Evolutionary conservation across 92 coral and sea anemone genomes (phyloP).

Genomic region (Parazoanthus swiftii): DNA sequence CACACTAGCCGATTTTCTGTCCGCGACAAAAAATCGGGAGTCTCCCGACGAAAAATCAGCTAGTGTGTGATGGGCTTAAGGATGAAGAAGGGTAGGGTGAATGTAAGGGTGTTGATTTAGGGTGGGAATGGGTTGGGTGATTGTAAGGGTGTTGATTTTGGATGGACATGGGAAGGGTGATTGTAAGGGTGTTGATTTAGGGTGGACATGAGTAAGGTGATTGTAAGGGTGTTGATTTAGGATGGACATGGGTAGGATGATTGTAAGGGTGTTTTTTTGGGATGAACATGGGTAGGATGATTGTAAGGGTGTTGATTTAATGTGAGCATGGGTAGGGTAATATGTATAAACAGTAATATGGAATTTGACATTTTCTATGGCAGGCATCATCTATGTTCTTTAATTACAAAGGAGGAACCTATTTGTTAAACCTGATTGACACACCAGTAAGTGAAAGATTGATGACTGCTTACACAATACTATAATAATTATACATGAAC

Average conservation of each 20-base stretch:
- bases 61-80: too few species aligned
- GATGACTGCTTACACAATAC: not conserved
- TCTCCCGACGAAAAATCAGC: too few species aligned
- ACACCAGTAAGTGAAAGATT: slow-evolving; percentile 81
- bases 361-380: not conserved
- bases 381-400: slow-evolving; percentile 92
- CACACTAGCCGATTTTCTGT: too few species aligned
- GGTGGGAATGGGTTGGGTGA: not conserved
- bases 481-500: too few species aligned
- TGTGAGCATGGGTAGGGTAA: not conserved
- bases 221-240: not conserved
- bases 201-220: not conserved
- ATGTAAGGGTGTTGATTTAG: not conserved
- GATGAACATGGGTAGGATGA: not conserved
- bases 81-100: not conserved
- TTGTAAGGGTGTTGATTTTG: not conserved
- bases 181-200: not conserved
- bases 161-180: not conserved
- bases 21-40: too few species aligned
- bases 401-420: slow-evolving; percentile 66
- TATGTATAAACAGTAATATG: not conserved
- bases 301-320: not conserved
- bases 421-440: slow-evolving; percentile 90
- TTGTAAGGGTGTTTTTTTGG: not conserved
- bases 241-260: not conserved